Evolutionary conservation across 1,140 invertebrate species (phyloP), one percentile per base, ranked within the genome.

Genomic region (Platyscapa corneri): DNA sequence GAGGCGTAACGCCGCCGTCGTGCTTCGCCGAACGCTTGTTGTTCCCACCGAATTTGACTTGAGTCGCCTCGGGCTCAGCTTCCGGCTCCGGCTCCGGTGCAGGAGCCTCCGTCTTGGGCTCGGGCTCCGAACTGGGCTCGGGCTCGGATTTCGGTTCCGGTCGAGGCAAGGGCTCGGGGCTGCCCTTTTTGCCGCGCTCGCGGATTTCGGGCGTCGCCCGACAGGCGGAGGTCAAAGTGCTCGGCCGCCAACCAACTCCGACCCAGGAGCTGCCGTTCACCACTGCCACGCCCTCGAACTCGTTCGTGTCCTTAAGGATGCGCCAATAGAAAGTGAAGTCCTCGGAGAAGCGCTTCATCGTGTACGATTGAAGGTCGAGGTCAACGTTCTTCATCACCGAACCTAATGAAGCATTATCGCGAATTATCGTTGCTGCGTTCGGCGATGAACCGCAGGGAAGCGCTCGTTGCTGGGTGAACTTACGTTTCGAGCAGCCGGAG

Each of bases 261-360:
- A 96, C 96, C 94, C 98, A 99, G 23, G 96, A 97, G 0, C 96
- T 97, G 1, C 97, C 95, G 88, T 98, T 97, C 10, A 96, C 97
- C 37, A 97, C 95, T 88, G 98, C 94, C 0, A 98, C 95, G 30
- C 98, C 94, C 92, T 99, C 98, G 12, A 99, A 93, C 93, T 98
- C 97, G 42, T 95, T 95, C 23, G 95, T 94, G 42, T 97, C 96
- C 91, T 96, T 95, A 37, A 98, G 88, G 56, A 98, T 95, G 60
- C 97, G 94, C 97, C 97, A 98, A 90, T 97, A 97, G 37, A 98
- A 92, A 5, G 95, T 94, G 89, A 97, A 96, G 77, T 96, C 94
- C 1, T 95, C 93, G 20, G 96, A 96, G 65, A 98, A 93, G 86
- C 96, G 94, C 86, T 95, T 95, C 90, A 95, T 95, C 37, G 94